A percentile compares a stretch with the other conserved stretches of the same genome.
These are phyloP conservation scores for Nixonia krombeini DNA, from an alignment of 1,140 invertebrate genomes.

Conservation along the genomic window DNA sequence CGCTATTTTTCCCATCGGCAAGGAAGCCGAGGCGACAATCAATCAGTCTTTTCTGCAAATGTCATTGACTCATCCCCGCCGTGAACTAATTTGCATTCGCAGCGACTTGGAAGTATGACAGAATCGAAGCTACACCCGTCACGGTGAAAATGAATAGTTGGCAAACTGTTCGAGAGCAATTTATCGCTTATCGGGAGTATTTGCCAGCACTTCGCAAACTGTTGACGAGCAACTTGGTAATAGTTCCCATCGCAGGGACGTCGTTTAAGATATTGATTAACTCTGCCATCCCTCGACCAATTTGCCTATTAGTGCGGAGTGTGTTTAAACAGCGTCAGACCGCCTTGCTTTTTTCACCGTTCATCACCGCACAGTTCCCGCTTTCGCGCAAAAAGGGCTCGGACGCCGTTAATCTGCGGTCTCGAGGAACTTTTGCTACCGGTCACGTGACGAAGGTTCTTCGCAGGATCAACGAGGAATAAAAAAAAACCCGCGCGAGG, in stretches of 20 bases:
- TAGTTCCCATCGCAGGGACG: slow-evolving; percentile 34
- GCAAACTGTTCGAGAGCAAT: slow-evolving; percentile 36
- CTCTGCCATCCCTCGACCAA: slow-evolving; percentile 12
- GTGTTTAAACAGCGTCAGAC: neutral
- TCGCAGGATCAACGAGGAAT: slow-evolving; percentile 12
- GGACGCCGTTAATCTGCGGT: too few species aligned
- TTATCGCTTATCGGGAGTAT: slow-evolving; percentile 45
- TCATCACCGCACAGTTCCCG: too few species aligned
- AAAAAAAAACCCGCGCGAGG: too few species aligned
- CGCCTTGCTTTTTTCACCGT: neutral
- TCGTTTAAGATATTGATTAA: slow-evolving; percentile 35
- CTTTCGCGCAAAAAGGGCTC: too few species aligned
- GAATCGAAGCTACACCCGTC: slow-evolving; percentile 28
- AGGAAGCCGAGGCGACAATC: too few species aligned
- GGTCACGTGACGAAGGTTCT: slow-evolving; percentile 13
- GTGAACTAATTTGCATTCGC: slow-evolving; percentile 16
- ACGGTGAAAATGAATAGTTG: slow-evolving; percentile 34
- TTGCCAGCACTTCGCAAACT: slow-evolving; percentile 36
- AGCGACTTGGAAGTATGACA: slow-evolving; percentile 18
- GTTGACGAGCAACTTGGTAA: slow-evolving; percentile 37
- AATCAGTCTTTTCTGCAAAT: neutral
- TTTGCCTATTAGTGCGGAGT: slow-evolving; percentile 14
- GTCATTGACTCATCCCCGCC: neutral
- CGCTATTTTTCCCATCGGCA: too few species aligned
- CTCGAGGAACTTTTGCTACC: neutral